These are phyloP conservation scores for Lypha dubia DNA, from an alignment of 2,888 invertebrate species.

Conservation along the genomic window DNA sequence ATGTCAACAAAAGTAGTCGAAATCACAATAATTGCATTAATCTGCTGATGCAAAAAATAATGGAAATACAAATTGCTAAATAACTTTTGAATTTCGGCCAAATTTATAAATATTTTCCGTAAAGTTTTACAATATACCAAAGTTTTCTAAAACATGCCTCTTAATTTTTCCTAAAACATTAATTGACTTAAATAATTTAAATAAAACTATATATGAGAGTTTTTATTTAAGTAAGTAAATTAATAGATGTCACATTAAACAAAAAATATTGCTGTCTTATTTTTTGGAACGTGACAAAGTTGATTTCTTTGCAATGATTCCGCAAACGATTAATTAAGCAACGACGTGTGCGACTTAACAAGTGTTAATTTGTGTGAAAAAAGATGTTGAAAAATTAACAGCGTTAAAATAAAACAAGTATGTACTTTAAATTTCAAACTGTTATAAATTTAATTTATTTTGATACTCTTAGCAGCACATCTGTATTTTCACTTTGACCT, in stretches of 20 bases:
- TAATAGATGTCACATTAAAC: background rate
- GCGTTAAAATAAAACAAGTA: background rate
- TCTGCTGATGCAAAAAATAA: too few species aligned
- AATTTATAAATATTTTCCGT: too few species aligned
- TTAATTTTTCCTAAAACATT: background rate
- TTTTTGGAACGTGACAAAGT: constrained; percentile 24
- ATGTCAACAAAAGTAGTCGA: too few species aligned
- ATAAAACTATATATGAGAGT: background rate
- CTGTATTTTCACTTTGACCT: too few species aligned
- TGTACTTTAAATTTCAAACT: too few species aligned
- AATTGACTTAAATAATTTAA: background rate
- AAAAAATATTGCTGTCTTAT: background rate
- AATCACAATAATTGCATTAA: too few species aligned
- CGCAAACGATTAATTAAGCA: background rate
- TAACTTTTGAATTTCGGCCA: too few species aligned
- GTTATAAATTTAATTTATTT: too few species aligned
- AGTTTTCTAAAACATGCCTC: background rate
- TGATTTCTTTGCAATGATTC: background rate
- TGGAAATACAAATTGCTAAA: too few species aligned
- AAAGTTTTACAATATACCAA: too few species aligned
- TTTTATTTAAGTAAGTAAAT: background rate
- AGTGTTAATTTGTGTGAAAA: background rate
- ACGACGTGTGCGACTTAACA: background rate
- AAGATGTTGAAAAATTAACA: background rate
- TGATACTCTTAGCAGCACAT: too few species aligned